Percentiles rank a stretch among this genome's conserved stretches.
These are phyloP conservation scores for Porites evermanni DNA, from an alignment of 92 coral and sea anemone species.

Conservation along the genomic window DNA sequence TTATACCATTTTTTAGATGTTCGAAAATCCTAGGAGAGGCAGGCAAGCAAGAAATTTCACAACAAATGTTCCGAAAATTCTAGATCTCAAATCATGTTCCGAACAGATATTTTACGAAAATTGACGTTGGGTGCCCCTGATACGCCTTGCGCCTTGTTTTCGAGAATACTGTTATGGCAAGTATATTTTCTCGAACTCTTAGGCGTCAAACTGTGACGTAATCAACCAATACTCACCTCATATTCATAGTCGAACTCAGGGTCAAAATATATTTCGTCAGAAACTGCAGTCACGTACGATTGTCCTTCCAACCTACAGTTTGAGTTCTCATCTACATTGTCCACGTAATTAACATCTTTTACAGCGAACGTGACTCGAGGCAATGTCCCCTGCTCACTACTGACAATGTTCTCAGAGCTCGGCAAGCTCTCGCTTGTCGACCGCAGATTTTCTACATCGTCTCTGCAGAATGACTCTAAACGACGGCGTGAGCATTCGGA, in stretches of 20 bases:
- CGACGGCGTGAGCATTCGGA: conserved; percentile 87
- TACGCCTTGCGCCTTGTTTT: not conserved
- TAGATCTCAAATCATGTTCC: too few species aligned
- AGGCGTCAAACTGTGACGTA: not conserved
- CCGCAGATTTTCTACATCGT: conserved; percentile 68
- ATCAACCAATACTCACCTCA: conserved; percentile 70
- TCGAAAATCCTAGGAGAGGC: too few species aligned
- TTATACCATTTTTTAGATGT: too few species aligned
- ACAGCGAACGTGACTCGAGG: conserved; percentile 72
- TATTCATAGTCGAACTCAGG: conserved; percentile 97
- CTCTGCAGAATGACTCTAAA: conserved; percentile 78
- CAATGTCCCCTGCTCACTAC: conserved; percentile 69
- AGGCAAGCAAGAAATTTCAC: too few species aligned
- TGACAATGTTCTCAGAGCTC: conserved; percentile 72
- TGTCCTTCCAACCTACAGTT: conserved; percentile 60
- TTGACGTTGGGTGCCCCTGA: not conserved
- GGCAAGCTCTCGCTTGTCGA: conserved; percentile 63
- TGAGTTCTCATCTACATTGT: conserved; percentile 67
- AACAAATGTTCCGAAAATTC: too few species aligned
- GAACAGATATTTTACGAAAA: too few species aligned
- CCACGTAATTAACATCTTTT: conserved; percentile 76
- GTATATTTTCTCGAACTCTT: not conserved
- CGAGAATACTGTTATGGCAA: not conserved
- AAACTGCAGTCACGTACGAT: conserved; percentile 72
- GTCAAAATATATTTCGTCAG: conserved; percentile 97